Base-by-base conservation (phyloP, 1,140 invertebrate genomes). In the Antheraea pernyi region DNA sequence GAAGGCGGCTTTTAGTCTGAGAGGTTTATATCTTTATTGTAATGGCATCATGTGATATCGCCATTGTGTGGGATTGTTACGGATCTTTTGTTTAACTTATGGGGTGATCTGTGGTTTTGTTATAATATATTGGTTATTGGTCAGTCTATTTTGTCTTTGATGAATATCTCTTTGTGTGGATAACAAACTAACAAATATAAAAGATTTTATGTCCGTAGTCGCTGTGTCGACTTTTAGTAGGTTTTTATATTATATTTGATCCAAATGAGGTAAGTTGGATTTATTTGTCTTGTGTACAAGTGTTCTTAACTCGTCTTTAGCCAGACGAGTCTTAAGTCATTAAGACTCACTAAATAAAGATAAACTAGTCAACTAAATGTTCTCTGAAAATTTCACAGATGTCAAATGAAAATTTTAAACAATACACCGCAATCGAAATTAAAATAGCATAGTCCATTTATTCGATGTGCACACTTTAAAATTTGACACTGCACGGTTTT, bases 1-100 rank as follows among this genome's bases (percentile, higher is more conserved):
- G 74, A 71, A 71, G 72, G 65, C 61, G 59, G 80, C 82, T 82
- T 80, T 82, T 79, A 81, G 77, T 77, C 62, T 72, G 64, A 76
- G 73, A 75, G 73, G 62, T 66, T 11, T 19, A 59, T 71, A 66
- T 73, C 67, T 65, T 72, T 65, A 59, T 73, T 67, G 62, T 77
- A 64, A 77, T 65, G 62, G 69, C 64, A 73, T 71, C 62, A 78
- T 75, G 66, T 63, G 73, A 77, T 75, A 77, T 65, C 58, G 64
- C 62, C 68, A 70, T 70, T 72, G 69, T 70, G 42, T 63, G 68
- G 65, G 61, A 58, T 64, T 66, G 69, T 60, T 70, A 66, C 53
- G 62, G 67, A 59, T 59, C n/a, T 18, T 19, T 16, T 19, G 39
- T 30, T 22, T 60, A 67, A 67, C 67, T 59, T 71, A 67, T 65